phyloP scores from a whole-genome alignment of 2,797 vertebrate genomes.

The Crocodylus rhombifer region DNA sequence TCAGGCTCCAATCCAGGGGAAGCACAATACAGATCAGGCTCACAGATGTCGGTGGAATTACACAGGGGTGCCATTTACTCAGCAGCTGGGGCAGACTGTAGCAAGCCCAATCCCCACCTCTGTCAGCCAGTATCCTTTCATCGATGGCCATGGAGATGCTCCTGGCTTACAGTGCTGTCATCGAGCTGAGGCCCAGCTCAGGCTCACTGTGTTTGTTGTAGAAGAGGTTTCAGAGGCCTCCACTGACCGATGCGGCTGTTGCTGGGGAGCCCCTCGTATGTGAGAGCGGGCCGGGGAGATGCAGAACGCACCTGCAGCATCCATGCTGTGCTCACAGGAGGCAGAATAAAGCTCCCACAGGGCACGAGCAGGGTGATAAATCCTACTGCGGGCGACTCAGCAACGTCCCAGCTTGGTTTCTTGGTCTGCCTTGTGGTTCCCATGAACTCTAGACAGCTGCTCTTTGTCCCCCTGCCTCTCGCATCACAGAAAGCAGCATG shows the following conservation, averaged over 20 bases:
- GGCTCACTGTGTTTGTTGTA: background rate
- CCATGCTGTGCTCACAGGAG: conserved; percentile 17
- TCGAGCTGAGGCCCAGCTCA: background rate
- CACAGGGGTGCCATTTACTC: too few relatives aligned
- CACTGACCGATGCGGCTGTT: background rate
- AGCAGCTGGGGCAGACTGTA: background rate
- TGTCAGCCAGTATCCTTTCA: background rate
- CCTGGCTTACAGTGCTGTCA: background rate
- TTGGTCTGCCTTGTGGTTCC: background rate
- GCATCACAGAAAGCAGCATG: accelerated
- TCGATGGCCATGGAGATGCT: background rate
- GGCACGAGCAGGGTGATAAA: conserved; percentile 20
- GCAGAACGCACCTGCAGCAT: background rate
- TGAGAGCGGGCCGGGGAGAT: background rate
- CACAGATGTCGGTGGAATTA: background rate
- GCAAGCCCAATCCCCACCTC: background rate
- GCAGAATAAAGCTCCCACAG: conserved; percentile 12
- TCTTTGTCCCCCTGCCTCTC: conserved; percentile 38
- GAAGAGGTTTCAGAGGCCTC: background rate
- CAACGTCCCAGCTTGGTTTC: conserved; percentile 33
- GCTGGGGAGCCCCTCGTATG: conserved; percentile 13
- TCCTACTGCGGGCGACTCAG: conserved; percentile 59
- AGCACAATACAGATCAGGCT: background rate
- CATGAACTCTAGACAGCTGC: background rate
- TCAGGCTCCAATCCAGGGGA: too few relatives aligned